Evolutionary conservation across 2,888 invertebrate genomes (phyloP).

Genomic region (Lithophane semibrunnea): DNA sequence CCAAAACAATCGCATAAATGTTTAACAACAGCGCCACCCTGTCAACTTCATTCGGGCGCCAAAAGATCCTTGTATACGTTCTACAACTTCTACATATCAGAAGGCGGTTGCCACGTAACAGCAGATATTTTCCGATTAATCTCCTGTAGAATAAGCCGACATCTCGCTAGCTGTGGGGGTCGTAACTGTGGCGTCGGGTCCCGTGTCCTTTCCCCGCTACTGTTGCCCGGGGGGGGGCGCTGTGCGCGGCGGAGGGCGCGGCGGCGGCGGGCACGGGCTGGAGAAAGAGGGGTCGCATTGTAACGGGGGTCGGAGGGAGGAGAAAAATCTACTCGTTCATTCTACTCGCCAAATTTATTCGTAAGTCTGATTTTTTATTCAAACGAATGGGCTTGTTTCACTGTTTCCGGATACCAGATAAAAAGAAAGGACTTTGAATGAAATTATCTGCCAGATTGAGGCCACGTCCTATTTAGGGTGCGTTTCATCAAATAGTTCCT

Average conservation of each 20-base stretch:
- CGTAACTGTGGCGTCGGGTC: slow-evolving; percentile 87
- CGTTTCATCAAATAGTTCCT: no score
- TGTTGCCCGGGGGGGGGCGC: slow-evolving; percentile 72
- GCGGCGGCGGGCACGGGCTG: slow-evolving; percentile 81
- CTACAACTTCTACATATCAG: slow-evolving; percentile 36
- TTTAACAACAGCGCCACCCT: not conserved
- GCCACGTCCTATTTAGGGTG: no score
- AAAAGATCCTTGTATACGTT: not conserved
- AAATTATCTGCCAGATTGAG: not conserved
- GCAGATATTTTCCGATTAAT: slow-evolving; percentile 94
- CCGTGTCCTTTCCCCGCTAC: slow-evolving; percentile 72
- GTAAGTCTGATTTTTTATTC: not conserved
- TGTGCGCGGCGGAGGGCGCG: slow-evolving; percentile 80
- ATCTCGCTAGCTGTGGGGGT: slow-evolving; percentile 93
- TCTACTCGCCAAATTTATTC: no score
- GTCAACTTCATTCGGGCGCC: not conserved
- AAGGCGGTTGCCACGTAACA: slow-evolving; percentile 93
- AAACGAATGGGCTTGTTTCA: not conserved
- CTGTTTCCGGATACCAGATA: not conserved
- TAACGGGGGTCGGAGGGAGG: not conserved
- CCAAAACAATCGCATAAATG: no score
- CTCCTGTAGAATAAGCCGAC: slow-evolving; percentile 94
- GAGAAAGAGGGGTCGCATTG: not conserved
- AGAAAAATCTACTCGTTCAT: not conserved
- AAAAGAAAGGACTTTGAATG: not conserved